Percentiles rank a stretch among this genome's conserved stretches.
Evolutionary conservation across 1,140 invertebrate genomes (phyloP).

Genomic region (Papilio xuthus): DNA sequence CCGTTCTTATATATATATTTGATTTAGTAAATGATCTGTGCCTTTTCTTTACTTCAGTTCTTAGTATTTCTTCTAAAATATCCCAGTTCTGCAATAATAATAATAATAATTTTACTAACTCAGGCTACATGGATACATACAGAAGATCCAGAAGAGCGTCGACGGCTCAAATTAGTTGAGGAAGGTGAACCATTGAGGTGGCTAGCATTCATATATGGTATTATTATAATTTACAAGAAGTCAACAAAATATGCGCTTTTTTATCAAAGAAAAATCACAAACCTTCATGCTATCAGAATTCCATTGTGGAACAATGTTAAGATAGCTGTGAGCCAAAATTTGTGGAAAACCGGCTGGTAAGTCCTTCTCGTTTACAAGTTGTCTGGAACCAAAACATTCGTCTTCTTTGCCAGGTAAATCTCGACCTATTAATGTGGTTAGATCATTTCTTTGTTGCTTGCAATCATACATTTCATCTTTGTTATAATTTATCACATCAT

Average conservation of each 20-base stretch:
- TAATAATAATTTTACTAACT: no score
- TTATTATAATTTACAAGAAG: not conserved
- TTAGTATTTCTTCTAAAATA: slow-evolving; percentile 25
- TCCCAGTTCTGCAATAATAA: slow-evolving; percentile 27
- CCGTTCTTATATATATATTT: slow-evolving; percentile 10
- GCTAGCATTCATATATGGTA: not conserved
- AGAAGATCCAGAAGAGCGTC: no score
- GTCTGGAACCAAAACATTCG: not conserved
- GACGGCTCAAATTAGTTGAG: no score
- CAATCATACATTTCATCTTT: slow-evolving; percentile 23
- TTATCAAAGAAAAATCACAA: not conserved
- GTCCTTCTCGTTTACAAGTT: slow-evolving; percentile 22
- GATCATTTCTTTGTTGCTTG: not conserved
- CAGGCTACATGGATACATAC: no score
- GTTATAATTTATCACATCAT: slow-evolving; percentile 9
- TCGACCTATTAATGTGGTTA: slow-evolving; percentile 1
- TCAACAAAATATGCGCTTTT: not conserved
- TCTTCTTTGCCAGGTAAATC: not conserved
- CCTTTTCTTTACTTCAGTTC: not conserved
- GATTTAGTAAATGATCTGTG: not conserved
- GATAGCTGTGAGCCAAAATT: slow-evolving; percentile 25
- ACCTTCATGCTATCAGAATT: slow-evolving; percentile 5
- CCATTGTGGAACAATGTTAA: slow-evolving; percentile 20
- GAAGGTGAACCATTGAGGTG: not conserved
- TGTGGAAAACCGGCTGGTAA: slow-evolving; percentile 9